Percentiles rank a stretch among this genome's conserved stretches.
Evolutionary conservation across 2,113 vertebrate genomes (phyloP).

Genomic region (Baryphthengus martii): DNA sequence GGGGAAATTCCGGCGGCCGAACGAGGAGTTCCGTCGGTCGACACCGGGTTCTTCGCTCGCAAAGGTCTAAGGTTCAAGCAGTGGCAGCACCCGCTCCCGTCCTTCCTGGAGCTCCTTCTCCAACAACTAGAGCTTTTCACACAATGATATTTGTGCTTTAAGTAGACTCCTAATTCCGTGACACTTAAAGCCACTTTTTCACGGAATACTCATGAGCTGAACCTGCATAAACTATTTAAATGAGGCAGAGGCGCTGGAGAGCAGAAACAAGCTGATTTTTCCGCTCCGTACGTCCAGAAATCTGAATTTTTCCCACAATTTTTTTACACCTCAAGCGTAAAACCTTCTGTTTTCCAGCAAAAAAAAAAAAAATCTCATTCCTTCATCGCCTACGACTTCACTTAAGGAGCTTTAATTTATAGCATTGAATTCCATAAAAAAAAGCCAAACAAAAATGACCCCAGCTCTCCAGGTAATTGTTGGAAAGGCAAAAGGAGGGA

Average conservation of each 20-base stretch:
- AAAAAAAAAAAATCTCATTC: background rate
- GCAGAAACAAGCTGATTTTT: background rate
- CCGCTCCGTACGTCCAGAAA: background rate
- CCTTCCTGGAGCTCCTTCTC: background rate
- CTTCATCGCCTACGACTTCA: background rate
- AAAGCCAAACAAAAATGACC: too few species aligned
- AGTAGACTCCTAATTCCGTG: background rate
- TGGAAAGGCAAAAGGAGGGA: background rate
- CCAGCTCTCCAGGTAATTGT: background rate
- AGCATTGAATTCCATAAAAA: too few species aligned
- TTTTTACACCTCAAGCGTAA: background rate
- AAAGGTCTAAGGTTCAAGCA: background rate
- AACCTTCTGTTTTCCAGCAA: background rate
- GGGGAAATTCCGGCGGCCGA: background rate
- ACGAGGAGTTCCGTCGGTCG: background rate
- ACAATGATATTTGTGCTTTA: background rate
- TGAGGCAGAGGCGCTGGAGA: background rate
- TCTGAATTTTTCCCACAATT: background rate
- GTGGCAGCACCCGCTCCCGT: background rate
- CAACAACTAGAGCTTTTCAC: background rate
- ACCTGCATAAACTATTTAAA: background rate
- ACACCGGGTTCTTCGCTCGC: background rate
- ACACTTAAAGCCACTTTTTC: background rate
- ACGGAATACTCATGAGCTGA: background rate
- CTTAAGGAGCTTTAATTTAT: slow-evolving; percentile 33